phyloP scores from a whole-genome alignment of 92 coral and sea anemone genomes.

The Umimayanthus kanabou region DNA sequence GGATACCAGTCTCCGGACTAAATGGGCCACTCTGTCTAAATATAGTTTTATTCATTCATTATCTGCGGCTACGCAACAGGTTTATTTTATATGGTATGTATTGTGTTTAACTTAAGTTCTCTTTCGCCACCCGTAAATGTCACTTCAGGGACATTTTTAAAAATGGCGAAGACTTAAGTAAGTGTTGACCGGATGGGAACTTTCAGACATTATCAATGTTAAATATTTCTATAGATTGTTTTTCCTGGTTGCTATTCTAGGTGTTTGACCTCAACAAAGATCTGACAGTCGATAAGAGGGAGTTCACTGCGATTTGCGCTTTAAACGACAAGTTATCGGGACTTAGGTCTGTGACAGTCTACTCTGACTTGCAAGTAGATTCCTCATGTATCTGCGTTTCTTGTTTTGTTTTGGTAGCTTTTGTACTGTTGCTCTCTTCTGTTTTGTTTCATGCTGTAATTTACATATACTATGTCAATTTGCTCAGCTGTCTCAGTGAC shows the following conservation, averaged over 20 bases:
- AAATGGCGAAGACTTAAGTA: no score
- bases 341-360: constrained; percentile 56
- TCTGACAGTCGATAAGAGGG: constrained; percentile 81
- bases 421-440: neutral
- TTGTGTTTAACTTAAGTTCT: neutral
- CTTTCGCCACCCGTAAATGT: neutral
- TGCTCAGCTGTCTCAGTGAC: neutral
- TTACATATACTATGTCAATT: neutral
- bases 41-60: no score
- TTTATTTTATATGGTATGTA: no score
- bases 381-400: neutral
- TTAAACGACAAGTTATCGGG: constrained; percentile 88
- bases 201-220: no score
- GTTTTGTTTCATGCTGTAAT: neutral
- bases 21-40: no score
- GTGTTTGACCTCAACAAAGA: constrained; percentile 98
- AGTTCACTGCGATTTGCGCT: constrained; percentile 85
- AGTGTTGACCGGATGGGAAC: neutral
- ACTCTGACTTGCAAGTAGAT: neutral
- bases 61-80: neutral
- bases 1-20: no score
- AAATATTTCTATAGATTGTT: no score
- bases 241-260: constrained; percentile 37
- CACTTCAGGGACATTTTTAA: neutral
- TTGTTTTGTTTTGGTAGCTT: neutral